Evolutionary conservation across 2,797 vertebrate genomes (phyloP).

Genomic region (Acanthis flammea): DNA sequence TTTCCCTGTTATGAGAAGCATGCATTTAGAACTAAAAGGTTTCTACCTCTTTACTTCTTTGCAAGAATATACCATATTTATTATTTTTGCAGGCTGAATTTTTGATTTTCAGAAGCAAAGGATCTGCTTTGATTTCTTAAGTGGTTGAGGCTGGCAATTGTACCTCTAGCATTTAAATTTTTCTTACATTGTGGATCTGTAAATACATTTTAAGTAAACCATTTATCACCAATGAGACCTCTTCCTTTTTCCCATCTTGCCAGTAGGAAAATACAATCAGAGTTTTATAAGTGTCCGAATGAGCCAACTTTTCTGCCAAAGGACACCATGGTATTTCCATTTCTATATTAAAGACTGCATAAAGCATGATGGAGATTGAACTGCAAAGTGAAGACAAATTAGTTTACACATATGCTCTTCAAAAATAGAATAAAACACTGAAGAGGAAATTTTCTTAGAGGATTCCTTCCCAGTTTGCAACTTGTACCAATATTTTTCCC

Average conservation of each 20-base stretch:
- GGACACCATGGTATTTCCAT: neutral
- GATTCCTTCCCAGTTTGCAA: fast-evolving
- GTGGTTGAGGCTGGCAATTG: neutral
- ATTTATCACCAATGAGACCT: neutral
- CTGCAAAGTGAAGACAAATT: neutral
- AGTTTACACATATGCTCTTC: neutral
- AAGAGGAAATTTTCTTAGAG: neutral
- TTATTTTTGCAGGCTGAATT: neutral
- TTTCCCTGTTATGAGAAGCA: neutral
- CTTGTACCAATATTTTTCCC: neutral
- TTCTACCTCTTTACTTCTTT: neutral
- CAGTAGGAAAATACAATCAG: neutral
- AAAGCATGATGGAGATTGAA: neutral
- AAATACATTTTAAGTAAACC: neutral
- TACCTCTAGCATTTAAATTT: neutral
- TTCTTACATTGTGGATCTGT: neutral
- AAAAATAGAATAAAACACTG: neutral
- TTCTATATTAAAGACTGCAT: neutral
- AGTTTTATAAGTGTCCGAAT: neutral
- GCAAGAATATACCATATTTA: neutral
- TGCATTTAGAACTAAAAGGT: neutral
- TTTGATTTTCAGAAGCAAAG: neutral
- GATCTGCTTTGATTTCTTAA: neutral
- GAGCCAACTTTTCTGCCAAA: neutral
- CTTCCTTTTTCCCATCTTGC: neutral